phyloP scores from a whole-genome alignment of 2,113 vertebrate genomes.

The Panurus biarmicus region DNA sequence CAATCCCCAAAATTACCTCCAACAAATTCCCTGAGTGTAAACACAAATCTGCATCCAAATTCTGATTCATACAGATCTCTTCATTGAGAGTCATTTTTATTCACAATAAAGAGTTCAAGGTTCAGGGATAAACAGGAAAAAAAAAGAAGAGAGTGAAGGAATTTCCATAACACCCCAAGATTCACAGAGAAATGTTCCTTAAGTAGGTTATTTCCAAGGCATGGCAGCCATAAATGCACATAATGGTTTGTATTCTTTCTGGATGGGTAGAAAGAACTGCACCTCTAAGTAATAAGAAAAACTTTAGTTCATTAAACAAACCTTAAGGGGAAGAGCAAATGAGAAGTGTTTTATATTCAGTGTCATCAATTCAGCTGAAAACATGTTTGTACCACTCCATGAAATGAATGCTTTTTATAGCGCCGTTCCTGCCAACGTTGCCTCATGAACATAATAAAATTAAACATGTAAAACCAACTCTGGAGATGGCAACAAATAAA shows the following conservation, averaged over 20 bases:
- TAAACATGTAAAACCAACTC: conserved; percentile 43
- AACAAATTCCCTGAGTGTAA: not conserved
- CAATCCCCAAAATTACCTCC: not conserved
- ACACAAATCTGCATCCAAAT: not conserved
- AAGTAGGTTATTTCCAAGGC: not conserved
- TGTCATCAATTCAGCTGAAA: conserved; percentile 63
- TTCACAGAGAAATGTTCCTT: not conserved
- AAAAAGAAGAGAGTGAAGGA: not conserved
- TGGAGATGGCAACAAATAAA: conserved; percentile 12
- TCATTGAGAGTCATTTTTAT: not conserved
- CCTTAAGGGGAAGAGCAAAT: conserved; percentile 53
- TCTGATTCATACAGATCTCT: not conserved
- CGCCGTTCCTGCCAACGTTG: conserved; percentile 29
- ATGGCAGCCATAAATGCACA: not conserved
- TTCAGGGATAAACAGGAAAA: not conserved
- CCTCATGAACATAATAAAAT: conserved; percentile 42
- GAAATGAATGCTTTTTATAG: conserved; percentile 49
- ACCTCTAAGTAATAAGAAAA: conserved; percentile 36
- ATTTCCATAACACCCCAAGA: not conserved
- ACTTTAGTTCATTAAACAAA: conserved; percentile 52
- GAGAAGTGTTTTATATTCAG: conserved; percentile 58
- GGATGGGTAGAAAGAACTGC: not conserved
- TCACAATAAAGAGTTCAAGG: not conserved
- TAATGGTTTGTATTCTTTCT: not conserved
- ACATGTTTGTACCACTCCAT: conserved; percentile 54